Percentiles rank a stretch among this genome's conserved stretches.
Evolutionary conservation across 2,888 invertebrate species (phyloP).

Genomic region (Eupithecia abbreviata): DNA sequence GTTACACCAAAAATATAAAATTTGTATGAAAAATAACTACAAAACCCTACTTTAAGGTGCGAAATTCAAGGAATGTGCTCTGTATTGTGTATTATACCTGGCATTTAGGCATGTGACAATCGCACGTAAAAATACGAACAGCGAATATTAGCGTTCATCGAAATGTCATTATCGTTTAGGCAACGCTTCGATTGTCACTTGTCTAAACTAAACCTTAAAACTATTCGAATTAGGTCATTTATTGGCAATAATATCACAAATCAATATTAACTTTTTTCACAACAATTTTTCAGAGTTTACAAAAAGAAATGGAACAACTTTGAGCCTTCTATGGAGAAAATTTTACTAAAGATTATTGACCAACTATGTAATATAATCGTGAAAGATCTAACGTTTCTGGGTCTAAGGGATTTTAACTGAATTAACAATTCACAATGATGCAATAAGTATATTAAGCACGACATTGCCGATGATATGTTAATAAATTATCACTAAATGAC

Average conservation of each 20-base stretch:
- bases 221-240: slow-evolving; percentile 60
- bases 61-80: slow-evolving; percentile 69
- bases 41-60: slow-evolving; percentile 68
- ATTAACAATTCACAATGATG: slow-evolving; percentile 51
- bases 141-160: not conserved
- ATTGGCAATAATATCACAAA: slow-evolving; percentile 79
- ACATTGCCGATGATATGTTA: slow-evolving; percentile 80
- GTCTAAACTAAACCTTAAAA: slow-evolving; percentile 46
- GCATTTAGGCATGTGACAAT: slow-evolving; percentile 7
- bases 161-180: not conserved
- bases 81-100: slow-evolving; percentile 42
- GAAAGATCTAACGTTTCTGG: not conserved
- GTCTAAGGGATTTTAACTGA: slow-evolving; percentile 14
- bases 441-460: slow-evolving; percentile 74
- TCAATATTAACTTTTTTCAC: slow-evolving; percentile 62
- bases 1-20: slow-evolving; percentile 71
- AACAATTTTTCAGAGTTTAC: slow-evolving; percentile 25
- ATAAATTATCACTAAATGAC: slow-evolving; percentile 66
- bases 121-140: not conserved
- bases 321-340: slow-evolving; percentile 37
- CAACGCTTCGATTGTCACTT: slow-evolving; percentile 7
- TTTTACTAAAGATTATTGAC: not conserved
- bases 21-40: slow-evolving; percentile 75
- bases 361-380: not conserved
- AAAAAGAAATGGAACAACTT: slow-evolving; percentile 36